Evolutionary conservation across 2,113 vertebrate genomes (phyloP), one percentile per base, ranked within the genome.

Genomic region (Tor tambroides): DNA sequence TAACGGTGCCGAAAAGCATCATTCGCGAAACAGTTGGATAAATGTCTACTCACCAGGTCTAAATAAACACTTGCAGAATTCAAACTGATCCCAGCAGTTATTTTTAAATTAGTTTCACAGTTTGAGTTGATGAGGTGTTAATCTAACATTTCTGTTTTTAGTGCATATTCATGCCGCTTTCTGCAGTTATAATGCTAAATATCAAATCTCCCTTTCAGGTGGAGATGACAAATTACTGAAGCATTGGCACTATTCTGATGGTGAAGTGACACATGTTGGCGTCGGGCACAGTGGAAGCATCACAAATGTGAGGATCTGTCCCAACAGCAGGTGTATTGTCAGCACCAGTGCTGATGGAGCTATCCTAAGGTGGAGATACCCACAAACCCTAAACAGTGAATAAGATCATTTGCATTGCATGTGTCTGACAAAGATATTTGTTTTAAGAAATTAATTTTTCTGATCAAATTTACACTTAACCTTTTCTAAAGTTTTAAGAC

Each of bases 211-310:
- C 85, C 88, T 26, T 49, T 80, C 92, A 99, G 98, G 97, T 84
- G 97, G 98, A 12, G 95, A 97, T 10, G 98, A 99, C 87, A 96
- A 94, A 85, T 88, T 97, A 91, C 90, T 98, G 80, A 98, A 96
- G 87, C 94, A 98, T 11, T 98, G 97, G 97, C 92, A 94, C 89
- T 98, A 97, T 65, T 92, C 91, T 0, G 92, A 95, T 30, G 97
- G 96, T 0, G 90, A 90, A 4, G 95, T 97, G 82, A 98, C 95
- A 80, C 95, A 96, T 0, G 78, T 96, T 0, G 97, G 98, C 10
- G 89, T 92, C 23, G 96, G 95, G 41, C 97, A 98, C 75, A 95
- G 96, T 0, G 95, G 96, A 85, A 95, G 85, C 61, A 96, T 99
- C 93, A 96, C 91, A 59, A 93, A 94, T 0, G 19, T 97, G 30